Conservation (phyloP, 2,797 vertebrate genomes). For the Crocodylus rhombifer region DNA sequence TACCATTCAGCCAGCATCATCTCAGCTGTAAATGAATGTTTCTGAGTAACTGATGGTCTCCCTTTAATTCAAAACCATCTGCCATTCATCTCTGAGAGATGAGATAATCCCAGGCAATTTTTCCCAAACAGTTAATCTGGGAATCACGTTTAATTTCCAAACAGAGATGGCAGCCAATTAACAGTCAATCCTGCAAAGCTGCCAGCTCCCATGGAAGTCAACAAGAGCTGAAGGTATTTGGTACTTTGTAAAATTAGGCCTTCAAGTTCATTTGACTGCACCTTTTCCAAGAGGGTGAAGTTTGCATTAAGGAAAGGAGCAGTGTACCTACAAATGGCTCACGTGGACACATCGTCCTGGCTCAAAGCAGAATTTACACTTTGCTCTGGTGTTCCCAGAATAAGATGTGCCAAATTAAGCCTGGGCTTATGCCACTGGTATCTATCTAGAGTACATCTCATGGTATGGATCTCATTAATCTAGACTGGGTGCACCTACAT, state of each 20-base stretch:
- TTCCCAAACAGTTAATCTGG: neutral
- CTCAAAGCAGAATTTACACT: neutral
- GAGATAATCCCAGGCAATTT: slow-evolving; percentile 13
- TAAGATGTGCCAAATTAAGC: neutral
- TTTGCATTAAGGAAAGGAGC: neutral
- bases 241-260: neutral
- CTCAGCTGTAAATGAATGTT: slow-evolving; percentile 27
- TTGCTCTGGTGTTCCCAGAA: neutral
- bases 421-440: neutral
- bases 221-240: rapidly evolving
- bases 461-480: neutral
- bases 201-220: neutral
- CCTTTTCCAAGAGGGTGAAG: neutral
- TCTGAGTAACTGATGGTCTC: neutral
- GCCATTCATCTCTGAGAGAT: slow-evolving; percentile 42
- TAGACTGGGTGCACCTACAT: neutral
- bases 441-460: neutral
- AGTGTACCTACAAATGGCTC: neutral
- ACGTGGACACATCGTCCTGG: neutral
- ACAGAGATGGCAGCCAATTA: neutral
- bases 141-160: slow-evolving; percentile 41
- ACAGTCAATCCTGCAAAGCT: slow-evolving; percentile 10
- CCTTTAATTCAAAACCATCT: slow-evolving; percentile 38
- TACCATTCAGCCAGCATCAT: neutral
- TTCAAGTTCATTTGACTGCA: neutral